Evolutionary conservation across 2,888 invertebrate genomes (phyloP).

Genomic region (Brachycybe producta): DNA sequence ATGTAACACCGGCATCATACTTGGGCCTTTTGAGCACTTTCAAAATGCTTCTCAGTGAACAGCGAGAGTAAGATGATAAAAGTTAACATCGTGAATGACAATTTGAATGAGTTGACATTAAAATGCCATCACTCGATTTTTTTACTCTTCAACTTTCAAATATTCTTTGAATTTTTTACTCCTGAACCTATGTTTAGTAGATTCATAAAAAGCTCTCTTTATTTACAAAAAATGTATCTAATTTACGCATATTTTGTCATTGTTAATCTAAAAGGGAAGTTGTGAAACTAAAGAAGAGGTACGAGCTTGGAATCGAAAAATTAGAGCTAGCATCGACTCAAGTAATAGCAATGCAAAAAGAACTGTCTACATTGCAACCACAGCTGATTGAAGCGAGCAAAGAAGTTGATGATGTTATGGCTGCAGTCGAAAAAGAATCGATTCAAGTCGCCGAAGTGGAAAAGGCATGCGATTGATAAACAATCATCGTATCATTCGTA

Average conservation of each 20-base stretch:
- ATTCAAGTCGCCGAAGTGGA: constrained; percentile 35
- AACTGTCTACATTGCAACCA: constrained; percentile 35
- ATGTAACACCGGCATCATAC: constrained; percentile 88
- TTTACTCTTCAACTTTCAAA: too few species aligned
- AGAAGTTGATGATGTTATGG: constrained; percentile 36
- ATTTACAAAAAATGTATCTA: constrained; percentile 22
- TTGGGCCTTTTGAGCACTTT: constrained; percentile 83
- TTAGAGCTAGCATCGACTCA: constrained; percentile 34
- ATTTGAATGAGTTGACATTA: too few species aligned
- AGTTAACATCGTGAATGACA: not conserved
- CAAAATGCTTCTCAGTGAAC: constrained; percentile 58
- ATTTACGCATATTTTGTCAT: constrained; percentile 1
- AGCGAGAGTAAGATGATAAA: constrained; percentile 52
- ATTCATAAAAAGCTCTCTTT: constrained; percentile 12
- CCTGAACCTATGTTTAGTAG: not conserved
- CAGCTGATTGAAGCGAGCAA: constrained; percentile 34
- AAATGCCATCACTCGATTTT: too few species aligned
- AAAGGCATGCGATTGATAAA: constrained; percentile 28
- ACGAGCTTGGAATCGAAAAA: constrained; percentile 37
- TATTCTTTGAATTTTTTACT: too few species aligned
- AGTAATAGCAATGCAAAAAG: constrained; percentile 35
- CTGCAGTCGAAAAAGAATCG: constrained; percentile 35
- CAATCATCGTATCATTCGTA: not conserved
- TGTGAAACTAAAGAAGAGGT: constrained; percentile 31
- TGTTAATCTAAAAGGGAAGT: constrained; percentile 29